Percentiles rank a stretch among this genome's conserved stretches.
These are phyloP conservation scores for Eubasilissa splendida DNA, from an alignment of 2,888 invertebrate species.

Conservation along the genomic window DNA sequence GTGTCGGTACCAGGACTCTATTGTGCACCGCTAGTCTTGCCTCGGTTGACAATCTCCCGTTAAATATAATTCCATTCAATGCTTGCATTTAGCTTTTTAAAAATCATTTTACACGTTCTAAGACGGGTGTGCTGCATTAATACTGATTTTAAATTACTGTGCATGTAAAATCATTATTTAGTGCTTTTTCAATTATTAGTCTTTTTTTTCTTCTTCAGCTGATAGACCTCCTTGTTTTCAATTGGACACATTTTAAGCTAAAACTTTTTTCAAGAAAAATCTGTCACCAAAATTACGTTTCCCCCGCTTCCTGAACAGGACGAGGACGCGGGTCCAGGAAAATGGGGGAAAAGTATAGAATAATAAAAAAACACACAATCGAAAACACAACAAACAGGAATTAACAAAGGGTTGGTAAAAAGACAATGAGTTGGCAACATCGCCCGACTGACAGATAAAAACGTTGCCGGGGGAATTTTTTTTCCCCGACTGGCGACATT, in stretches of 20 bases:
- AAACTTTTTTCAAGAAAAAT: slow-evolving; percentile 7
- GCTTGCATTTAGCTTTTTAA: no score
- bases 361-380: slow-evolving; percentile 2
- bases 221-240: background rate
- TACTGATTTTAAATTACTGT: no score
- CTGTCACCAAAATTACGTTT: slow-evolving; percentile 15
- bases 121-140: no score
- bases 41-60: no score
- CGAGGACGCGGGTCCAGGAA: slow-evolving; percentile 30
- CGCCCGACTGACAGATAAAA: slow-evolving; percentile 47
- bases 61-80: no score
- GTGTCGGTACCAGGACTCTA: no score
- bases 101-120: no score
- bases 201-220: no score
- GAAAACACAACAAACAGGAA: slow-evolving; percentile 12
- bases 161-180: no score
- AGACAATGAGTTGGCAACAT: slow-evolving; percentile 48
- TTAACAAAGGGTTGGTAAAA: slow-evolving; percentile 35
- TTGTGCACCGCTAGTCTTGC: no score
- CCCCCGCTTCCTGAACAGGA: slow-evolving; percentile 25
- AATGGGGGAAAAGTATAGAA: slow-evolving; percentile 27
- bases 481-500: slow-evolving; percentile 45
- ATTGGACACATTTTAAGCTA: background rate
- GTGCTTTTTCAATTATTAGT: no score
- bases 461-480: slow-evolving; percentile 31